These are phyloP conservation scores for Parthenolecanium corni DNA, from an alignment of 2,888 invertebrate species.

Conservation along the genomic window DNA sequence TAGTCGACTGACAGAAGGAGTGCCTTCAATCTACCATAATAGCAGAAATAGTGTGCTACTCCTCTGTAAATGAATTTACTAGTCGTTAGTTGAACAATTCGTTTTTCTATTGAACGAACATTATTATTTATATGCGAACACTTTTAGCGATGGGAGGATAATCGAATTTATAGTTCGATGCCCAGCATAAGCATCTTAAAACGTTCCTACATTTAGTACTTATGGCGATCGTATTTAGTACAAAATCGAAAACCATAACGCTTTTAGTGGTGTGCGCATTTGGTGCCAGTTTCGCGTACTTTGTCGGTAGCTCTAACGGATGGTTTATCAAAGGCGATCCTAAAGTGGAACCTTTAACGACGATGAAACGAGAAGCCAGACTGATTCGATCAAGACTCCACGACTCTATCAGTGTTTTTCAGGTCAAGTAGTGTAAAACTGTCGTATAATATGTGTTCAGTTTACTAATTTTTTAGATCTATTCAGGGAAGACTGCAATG, in stretches of 20 bases:
- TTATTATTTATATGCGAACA: no score
- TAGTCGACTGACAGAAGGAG: no score
- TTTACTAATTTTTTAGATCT: not conserved
- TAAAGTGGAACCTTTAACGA: constrained; percentile 6
- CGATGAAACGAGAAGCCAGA: constrained; percentile 21
- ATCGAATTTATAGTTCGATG: no score
- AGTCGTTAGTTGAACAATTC: no score
- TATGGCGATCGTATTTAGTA: constrained; percentile 56
- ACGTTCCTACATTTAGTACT: no score
- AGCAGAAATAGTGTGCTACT: no score
- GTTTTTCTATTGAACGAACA: no score
- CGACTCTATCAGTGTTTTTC: not conserved
- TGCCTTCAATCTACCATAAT: no score
- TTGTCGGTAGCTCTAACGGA: constrained; percentile 12
- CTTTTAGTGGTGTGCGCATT: constrained; percentile 42
- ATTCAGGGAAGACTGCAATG: not conserved
- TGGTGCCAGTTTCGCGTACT: not conserved
- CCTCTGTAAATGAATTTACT: no score
- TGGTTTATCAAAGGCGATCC: constrained; percentile 15
- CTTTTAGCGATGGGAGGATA: no score
- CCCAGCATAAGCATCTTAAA: no score
- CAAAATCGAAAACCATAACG: constrained; percentile 50
- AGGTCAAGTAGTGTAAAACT: no score
- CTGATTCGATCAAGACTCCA: constrained; percentile 8
- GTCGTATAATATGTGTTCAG: not conserved